phyloP scores from a whole-genome alignment of 1,140 invertebrate species.

The Tetramorium alpestre region DNA sequence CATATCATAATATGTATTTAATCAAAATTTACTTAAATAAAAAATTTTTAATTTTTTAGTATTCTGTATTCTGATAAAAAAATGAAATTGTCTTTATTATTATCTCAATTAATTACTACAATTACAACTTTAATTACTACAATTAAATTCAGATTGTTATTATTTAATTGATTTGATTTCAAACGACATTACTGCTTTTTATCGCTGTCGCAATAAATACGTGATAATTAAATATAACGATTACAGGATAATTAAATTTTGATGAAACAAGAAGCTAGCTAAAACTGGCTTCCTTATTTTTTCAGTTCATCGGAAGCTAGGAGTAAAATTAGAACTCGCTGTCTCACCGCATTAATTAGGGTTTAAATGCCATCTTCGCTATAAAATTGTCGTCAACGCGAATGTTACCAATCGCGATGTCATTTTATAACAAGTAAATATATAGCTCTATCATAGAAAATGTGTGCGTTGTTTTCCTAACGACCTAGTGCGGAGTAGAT shows the following conservation, averaged over 20 bases:
- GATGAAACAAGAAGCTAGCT: not conserved
- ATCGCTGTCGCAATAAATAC: not conserved
- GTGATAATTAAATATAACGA: not conserved
- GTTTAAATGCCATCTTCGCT: not conserved
- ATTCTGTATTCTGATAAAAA: not conserved
- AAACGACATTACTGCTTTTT: not conserved
- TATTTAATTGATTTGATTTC: not conserved
- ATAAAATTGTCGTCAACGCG: conserved; percentile 21
- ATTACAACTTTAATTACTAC: not conserved
- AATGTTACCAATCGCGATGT: conserved; percentile 12
- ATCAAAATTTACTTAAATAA: no score
- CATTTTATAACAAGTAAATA: conserved; percentile 61
- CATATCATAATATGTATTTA: no score
- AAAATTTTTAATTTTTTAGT: not conserved
- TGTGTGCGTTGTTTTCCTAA: conserved; percentile 75
- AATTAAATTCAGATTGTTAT: not conserved
- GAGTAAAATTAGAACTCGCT: not conserved
- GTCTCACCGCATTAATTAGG: not conserved
- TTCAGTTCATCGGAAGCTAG: not conserved
- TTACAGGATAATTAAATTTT: not conserved
- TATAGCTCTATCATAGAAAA: conserved; percentile 72
- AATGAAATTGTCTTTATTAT: not conserved
- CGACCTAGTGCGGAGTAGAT: conserved; percentile 66
- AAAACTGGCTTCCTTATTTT: not conserved
- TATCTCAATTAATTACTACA: not conserved